phyloP scores from a whole-genome alignment of 2,888 invertebrate genomes.

The Psylliodes chrysocephalus region DNA sequence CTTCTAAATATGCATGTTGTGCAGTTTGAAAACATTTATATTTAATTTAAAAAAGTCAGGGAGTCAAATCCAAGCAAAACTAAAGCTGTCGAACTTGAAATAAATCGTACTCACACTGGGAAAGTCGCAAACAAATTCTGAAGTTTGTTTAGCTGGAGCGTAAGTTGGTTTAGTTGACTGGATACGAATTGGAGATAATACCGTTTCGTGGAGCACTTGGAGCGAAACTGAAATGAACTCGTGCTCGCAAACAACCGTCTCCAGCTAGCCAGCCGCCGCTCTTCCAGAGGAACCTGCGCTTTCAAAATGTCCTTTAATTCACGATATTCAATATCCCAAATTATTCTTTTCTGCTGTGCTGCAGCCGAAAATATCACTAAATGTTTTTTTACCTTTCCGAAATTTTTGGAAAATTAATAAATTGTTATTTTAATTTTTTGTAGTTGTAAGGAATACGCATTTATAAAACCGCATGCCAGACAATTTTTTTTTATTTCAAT shows the following conservation, averaged over 20 bases:
- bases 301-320: constrained; percentile 41
- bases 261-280: constrained; percentile 39
- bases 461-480: too few species aligned
- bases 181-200: constrained; percentile 14
- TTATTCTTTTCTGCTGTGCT: constrained; percentile 32
- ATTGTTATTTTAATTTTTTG: too few species aligned
- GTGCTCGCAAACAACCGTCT: constrained; percentile 34
- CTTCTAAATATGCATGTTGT: too few species aligned
- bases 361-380: background rate
- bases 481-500: too few species aligned
- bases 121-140: constrained; percentile 9
- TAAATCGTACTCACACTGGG: constrained; percentile 10
- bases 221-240: constrained; percentile 36
- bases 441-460: too few species aligned
- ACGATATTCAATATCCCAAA: constrained; percentile 41
- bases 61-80: too few species aligned
- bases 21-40: too few species aligned
- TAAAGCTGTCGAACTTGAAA: too few species aligned
- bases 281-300: constrained; percentile 43
- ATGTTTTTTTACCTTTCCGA: too few species aligned
- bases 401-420: too few species aligned
- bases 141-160: constrained; percentile 5
- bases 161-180: background rate
- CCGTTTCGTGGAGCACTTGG: constrained; percentile 31
- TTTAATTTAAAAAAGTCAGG: too few species aligned